Percentiles rank a stretch among this genome's conserved stretches.
Conservation (phyloP, 2,113 vertebrate species). For the Myrmophylax atrothorax region DNA sequence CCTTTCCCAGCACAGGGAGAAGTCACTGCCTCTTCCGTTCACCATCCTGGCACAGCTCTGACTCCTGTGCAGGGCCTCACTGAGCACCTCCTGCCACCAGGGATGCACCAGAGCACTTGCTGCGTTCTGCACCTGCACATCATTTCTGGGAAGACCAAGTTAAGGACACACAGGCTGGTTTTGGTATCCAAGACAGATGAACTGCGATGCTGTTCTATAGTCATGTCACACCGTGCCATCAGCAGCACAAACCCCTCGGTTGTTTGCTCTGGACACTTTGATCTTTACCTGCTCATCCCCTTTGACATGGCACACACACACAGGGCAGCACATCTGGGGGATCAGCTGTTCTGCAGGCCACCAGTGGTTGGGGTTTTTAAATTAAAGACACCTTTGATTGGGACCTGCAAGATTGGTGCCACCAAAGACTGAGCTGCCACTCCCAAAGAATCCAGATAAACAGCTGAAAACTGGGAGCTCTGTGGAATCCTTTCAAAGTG, state of each 20-base stretch:
- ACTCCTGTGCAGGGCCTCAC: rapidly evolving
- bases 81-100: not conserved
- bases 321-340: rapidly evolving
- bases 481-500: not conserved
- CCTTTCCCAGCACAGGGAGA: not conserved
- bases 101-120: not conserved
- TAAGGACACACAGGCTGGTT: not conserved
- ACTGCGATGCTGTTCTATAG: not conserved
- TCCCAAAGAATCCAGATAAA: not conserved
- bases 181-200: not conserved
- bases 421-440: not conserved
- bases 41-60: not conserved
- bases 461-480: not conserved
- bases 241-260: not conserved
- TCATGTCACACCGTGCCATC: rapidly evolving
- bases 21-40: not conserved
- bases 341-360: not conserved
- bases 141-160: not conserved
- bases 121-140: not conserved
- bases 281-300: not conserved
- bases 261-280: not conserved
- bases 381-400: not conserved
- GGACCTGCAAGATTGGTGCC: not conserved
- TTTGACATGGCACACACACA: not conserved
- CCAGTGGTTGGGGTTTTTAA: not conserved